Base-by-base conservation (phyloP, 2,888 invertebrate genomes). In the Caenorhabditis afra region DNA sequence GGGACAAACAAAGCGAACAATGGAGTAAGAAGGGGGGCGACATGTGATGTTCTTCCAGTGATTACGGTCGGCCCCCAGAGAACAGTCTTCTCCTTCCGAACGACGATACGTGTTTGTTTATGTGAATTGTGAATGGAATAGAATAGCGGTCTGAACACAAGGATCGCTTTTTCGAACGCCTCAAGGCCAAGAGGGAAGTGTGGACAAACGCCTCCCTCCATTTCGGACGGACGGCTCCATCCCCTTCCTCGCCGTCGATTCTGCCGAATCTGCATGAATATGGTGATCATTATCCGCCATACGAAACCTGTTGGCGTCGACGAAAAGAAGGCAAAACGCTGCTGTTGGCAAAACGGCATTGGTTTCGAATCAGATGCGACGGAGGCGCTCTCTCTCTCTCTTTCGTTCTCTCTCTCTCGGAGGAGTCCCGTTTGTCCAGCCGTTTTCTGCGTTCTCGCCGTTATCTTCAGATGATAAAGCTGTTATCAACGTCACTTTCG, bases 211-310 rank as follows among this genome's bases (percentile, higher is more conserved):
- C 29, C 52, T 52, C 41, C 11, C 41, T 4, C n/a, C n/a, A n/a
- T n/a, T n/a, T 41, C 29, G 29, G 29, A 23, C 14, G 29, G 23
- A 14, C 29, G 8, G 18, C 45, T 41, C 35, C 41, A 29, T 35
- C 64, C 8, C 16, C 22, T 39, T 58, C 58, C 11, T 37, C 58
- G 23, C 7, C 39, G 18, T 47, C 61, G 47, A 16, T 29, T 62
- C 3, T 44, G 44, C 39, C 35, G 70, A 70, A 62, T 57, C 23
- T 45, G 50, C 55, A 55, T 41, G 61, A 70, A 71, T 71, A 71
- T 71, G 62, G 37, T 71, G 71, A 71, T 71, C 71, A 71, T 64
- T 64, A 71, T 71, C 64, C 62, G 20, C 70, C 47, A 52, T 61
- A 37, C 29, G 61, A 64, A 71, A 71, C 71, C 71, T 64, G 71